These are phyloP conservation scores for Chymomyza fuscimana DNA, from an alignment of 2,888 invertebrate genomes.

Conservation along the genomic window DNA sequence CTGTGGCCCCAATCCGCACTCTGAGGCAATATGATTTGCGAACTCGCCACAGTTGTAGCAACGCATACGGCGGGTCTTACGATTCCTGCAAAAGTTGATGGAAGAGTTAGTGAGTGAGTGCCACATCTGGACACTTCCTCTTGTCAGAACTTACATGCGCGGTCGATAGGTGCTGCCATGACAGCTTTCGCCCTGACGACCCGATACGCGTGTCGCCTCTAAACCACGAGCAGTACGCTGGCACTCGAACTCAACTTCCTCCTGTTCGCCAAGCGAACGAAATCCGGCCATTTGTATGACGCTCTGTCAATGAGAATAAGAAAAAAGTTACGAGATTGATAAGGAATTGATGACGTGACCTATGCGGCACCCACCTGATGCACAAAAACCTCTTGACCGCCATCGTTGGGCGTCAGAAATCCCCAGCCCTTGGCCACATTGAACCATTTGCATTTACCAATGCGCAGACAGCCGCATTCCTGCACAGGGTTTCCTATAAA, in stretches of 20 bases:
- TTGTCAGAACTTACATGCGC: constrained; percentile 75
- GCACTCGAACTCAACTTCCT: constrained; percentile 93
- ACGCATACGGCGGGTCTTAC: constrained; percentile 92
- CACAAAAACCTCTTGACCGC: constrained; percentile 94
- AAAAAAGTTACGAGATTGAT: not conserved
- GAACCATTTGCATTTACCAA: constrained; percentile 96
- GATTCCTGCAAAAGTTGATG: constrained; percentile 42
- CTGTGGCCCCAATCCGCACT: constrained; percentile 92
- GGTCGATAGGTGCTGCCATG: constrained; percentile 90
- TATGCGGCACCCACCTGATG: constrained; percentile 86
- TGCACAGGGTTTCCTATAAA: constrained; percentile 64
- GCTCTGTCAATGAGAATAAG: constrained; percentile 83
- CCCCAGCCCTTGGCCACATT: constrained; percentile 98
- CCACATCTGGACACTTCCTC: not conserved
- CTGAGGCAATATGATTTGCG: constrained; percentile 94
- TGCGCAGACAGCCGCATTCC: constrained; percentile 81
- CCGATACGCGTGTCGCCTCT: constrained; percentile 92
- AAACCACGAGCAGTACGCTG: constrained; percentile 91
- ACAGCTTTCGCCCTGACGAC: constrained; percentile 88
- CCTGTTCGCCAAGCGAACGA: constrained; percentile 90
- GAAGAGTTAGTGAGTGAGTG: not conserved
- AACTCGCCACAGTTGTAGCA: constrained; percentile 97
- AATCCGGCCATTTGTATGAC: constrained; percentile 95
- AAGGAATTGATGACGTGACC: not conserved
- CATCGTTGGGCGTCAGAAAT: constrained; percentile 94